Base-by-base conservation (phyloP, 2,113 vertebrate genomes). In the Puffinus mauretanicus region DNA sequence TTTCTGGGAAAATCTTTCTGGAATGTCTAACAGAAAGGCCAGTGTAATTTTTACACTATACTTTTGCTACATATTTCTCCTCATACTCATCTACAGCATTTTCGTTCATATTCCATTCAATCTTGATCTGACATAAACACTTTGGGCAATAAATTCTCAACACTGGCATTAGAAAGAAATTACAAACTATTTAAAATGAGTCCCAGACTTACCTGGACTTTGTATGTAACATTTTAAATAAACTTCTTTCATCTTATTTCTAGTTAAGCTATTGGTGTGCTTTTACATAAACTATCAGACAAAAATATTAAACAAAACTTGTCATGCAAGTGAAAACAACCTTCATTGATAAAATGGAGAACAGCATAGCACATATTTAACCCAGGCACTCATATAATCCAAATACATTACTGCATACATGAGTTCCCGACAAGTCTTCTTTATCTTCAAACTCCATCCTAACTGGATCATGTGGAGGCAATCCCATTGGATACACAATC, bases 401-500 rank as follows among this genome's bases (percentile, higher is more conserved):
- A 69, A 88, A 79, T 82, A 92, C 38, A 11, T 61, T 58, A 89
- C 70, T 73, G 65, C 95, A 38, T 90, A 99, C 99, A 78, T 99
- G 99, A 85, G 99, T 99, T 97, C 99, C 99, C 0, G 98, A 98
- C 80, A 99, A 96, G 66, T 99, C 99, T 96, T 99, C 99, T 88
- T 97, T 98, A 71, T 99, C 96, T 94, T 99, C 99, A 47, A 99
- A 96, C 94, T 99, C 99, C 98, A 99, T 98, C 91, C 98, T 98
- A 93, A 99, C 95, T 26, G 99, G 99, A 90, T 99, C 99, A 4
- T 99, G 98, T 7, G 99, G 99, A 30, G 99, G 99, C 85, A 99
- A 94, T 36, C 98, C 99, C 99, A 99, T 99, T 22, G 99, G 99
- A 91, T 99, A 99, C 29, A 99, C 99, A 13, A 99, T 99, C 98